These are phyloP conservation scores for Standfussiana lucernea DNA, from an alignment of 2,888 invertebrate species.

Conservation along the genomic window DNA sequence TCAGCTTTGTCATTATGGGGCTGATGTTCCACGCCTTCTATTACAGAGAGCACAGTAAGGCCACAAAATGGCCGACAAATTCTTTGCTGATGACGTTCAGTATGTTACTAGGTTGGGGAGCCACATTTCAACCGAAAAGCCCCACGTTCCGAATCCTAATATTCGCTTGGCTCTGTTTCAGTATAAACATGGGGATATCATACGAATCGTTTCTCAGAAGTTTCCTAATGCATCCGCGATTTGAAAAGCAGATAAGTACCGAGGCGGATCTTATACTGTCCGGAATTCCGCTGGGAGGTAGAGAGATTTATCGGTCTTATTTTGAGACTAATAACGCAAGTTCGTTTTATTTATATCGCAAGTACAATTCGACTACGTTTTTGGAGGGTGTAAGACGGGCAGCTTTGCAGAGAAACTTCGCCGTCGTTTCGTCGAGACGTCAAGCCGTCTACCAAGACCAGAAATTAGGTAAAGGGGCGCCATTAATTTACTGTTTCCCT, in stretches of 20 bases:
- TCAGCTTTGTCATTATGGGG: slow-evolving; percentile 81
- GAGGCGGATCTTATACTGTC: slow-evolving; percentile 86
- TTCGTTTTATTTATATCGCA: slow-evolving; percentile 87
- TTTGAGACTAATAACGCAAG: slow-evolving; percentile 88
- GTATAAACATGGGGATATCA: slow-evolving; percentile 88
- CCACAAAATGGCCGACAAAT: slow-evolving; percentile 87
- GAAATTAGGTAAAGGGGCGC: slow-evolving; percentile 84
- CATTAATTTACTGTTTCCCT: slow-evolving; percentile 86
- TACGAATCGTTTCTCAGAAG: slow-evolving; percentile 89
- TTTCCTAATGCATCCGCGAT: slow-evolving; percentile 89
- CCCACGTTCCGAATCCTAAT: slow-evolving; percentile 85
- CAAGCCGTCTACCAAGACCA: slow-evolving; percentile 88
- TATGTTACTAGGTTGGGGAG: slow-evolving; percentile 88
- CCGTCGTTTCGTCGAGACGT: slow-evolving; percentile 85
- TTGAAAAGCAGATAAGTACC: slow-evolving; percentile 87
- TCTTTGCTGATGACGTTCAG: slow-evolving; percentile 86
- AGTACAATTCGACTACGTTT: slow-evolving; percentile 86
- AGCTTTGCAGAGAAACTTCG: slow-evolving; percentile 84
- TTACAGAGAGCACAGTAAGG: slow-evolving; percentile 79
- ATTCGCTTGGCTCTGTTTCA: slow-evolving; percentile 87
- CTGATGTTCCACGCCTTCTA: slow-evolving; percentile 83
- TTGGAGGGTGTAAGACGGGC: slow-evolving; percentile 83
- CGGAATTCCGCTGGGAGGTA: slow-evolving; percentile 85
- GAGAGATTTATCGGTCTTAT: slow-evolving; percentile 88
- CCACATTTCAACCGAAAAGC: slow-evolving; percentile 83